Conservation (phyloP, 2,113 vertebrate species). For the Rynchops niger region DNA sequence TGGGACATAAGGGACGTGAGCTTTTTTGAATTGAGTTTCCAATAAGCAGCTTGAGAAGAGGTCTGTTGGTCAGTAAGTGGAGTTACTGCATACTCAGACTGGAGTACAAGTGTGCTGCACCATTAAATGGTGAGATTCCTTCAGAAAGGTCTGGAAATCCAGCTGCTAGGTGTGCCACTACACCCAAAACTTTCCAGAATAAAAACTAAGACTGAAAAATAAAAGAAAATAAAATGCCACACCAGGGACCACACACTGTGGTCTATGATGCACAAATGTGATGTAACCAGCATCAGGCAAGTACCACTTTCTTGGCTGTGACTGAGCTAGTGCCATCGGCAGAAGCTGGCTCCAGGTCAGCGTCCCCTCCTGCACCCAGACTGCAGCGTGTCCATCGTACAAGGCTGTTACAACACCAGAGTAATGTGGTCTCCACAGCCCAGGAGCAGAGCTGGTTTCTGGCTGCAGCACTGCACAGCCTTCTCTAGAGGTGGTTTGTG, state of each 20-base stretch:
- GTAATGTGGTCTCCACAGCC: neutral
- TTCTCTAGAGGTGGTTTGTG: neutral
- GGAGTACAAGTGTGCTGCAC: neutral
- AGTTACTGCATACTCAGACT: neutral
- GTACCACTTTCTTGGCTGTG: neutral
- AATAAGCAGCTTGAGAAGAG: neutral
- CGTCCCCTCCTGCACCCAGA: neutral
- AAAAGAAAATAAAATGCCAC: neutral
- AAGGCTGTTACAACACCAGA: neutral
- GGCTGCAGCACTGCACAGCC: neutral
- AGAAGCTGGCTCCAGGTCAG: neutral
- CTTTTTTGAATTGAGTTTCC: neutral
- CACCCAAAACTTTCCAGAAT: neutral
- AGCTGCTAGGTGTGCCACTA: neutral
- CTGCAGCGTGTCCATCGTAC: neutral
- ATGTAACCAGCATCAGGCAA: neutral
- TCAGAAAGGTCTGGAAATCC: neutral
- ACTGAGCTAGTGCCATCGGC: neutral
- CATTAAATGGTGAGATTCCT: neutral
- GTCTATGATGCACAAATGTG: neutral
- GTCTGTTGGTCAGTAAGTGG: neutral
- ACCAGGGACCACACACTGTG: neutral
- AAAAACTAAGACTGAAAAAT: neutral
- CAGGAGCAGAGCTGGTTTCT: neutral
- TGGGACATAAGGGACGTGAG: neutral